Percentiles rank a stretch among this genome's conserved stretches.
Conservation (phyloP, 2,797 vertebrate species). For the Euthynnus affinis region DNA sequence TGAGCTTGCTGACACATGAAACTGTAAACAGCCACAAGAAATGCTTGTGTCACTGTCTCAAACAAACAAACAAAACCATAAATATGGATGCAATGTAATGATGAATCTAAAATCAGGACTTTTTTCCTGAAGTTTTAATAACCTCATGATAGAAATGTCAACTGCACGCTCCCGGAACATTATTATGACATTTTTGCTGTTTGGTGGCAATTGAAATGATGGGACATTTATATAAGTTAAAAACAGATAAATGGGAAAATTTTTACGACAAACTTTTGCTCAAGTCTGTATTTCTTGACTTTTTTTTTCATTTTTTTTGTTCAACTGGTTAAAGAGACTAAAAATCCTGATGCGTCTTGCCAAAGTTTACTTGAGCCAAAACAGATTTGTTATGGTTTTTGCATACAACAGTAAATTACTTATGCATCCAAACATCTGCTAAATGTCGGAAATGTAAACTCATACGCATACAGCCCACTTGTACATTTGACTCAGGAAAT, state of each 20-base stretch:
- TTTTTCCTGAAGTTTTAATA: too few relatives aligned
- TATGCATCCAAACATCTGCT: neutral
- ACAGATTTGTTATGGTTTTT: neutral
- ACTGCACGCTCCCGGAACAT: neutral
- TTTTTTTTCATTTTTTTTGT: too few relatives aligned
- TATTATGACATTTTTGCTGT: neutral
- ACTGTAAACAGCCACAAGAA: conserved; percentile 13
- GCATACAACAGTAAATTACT: neutral
- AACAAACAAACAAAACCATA: neutral
- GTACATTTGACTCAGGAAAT: neutral
- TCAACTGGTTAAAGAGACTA: neutral
- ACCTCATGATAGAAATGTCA: neutral
- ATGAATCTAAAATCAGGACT: neutral
- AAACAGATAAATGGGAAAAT: neutral
- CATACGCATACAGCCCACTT: neutral
- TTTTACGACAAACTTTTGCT: neutral
- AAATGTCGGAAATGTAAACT: conserved; percentile 1
- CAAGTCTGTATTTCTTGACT: neutral
- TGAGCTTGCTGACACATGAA: conserved; percentile 36
- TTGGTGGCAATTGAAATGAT: neutral
- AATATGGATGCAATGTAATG: neutral
- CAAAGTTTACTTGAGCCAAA: neutral
- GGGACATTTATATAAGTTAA: neutral
- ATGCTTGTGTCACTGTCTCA: neutral
- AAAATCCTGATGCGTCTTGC: neutral